phyloP scores from a whole-genome alignment of 2,888 invertebrate species.

The Nasonia oneida region DNA sequence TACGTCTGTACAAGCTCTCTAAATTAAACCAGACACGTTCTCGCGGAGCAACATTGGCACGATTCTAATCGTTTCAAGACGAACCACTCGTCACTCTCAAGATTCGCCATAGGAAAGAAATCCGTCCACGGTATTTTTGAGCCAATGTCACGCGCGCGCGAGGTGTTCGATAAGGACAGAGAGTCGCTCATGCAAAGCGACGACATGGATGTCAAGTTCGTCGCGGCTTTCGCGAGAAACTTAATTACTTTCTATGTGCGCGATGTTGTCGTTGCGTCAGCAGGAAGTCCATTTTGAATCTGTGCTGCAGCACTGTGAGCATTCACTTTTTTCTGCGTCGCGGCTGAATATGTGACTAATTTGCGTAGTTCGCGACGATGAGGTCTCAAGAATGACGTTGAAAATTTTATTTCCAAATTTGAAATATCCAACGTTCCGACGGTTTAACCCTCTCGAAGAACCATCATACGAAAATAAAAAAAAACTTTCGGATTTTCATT shows the following conservation, averaged over 20 bases:
- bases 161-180: conserved; percentile 13
- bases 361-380: not conserved
- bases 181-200: conserved; percentile 18
- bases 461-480: not conserved
- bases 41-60: conserved; percentile 67
- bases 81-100: conserved; percentile 62
- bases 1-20: conserved; percentile 2
- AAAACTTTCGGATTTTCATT: not conserved
- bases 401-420: no score
- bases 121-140: not conserved
- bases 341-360: not conserved
- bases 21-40: conserved; percentile 12
- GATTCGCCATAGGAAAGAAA: not conserved
- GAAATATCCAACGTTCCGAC: no score
- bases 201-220: conserved; percentile 48
- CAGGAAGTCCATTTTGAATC: conserved; percentile 35
- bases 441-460: not conserved
- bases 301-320: conserved; percentile 6
- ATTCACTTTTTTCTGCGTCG: conserved; percentile 21
- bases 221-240: not conserved
- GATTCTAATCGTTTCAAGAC: conserved; percentile 69
- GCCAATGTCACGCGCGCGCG: not conserved
- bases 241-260: not conserved
- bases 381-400: no score
- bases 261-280: conserved; percentile 9